phyloP scores from a whole-genome alignment of 2,113 vertebrate species.

The Trematomus loennbergii region DNA sequence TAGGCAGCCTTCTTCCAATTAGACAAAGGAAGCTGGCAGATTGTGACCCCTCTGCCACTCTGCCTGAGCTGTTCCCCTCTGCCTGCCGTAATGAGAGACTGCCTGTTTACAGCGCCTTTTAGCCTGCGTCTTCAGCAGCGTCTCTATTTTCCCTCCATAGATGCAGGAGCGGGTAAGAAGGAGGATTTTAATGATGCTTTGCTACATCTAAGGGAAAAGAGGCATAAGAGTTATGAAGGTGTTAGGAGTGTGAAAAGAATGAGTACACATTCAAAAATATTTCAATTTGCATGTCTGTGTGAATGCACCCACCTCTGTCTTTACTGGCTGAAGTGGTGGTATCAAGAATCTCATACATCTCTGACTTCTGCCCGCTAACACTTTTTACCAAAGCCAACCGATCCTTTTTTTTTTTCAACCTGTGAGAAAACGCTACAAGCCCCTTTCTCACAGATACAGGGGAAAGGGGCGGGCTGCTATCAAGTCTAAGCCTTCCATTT shows the following conservation, averaged over 20 bases:
- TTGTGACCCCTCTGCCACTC: slow-evolving; percentile 73
- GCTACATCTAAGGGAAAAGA: slow-evolving; percentile 27
- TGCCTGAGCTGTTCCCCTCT: slow-evolving; percentile 64
- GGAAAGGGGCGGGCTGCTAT: slow-evolving; percentile 15
- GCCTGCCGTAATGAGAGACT: slow-evolving; percentile 72
- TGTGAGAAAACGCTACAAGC: slow-evolving; percentile 61
- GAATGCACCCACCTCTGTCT: background rate
- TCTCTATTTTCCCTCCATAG: slow-evolving; percentile 45
- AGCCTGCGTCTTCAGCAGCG: slow-evolving; percentile 47
- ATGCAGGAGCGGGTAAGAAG: slow-evolving; percentile 25
- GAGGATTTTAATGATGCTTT: slow-evolving; percentile 66
- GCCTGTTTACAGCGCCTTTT: slow-evolving; percentile 72
- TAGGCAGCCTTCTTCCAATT: slow-evolving; percentile 79
- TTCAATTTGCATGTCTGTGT: background rate
- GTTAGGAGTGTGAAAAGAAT: slow-evolving; percentile 9
- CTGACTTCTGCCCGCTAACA: background rate
- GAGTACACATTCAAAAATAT: background rate
- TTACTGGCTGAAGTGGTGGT: slow-evolving; percentile 31
- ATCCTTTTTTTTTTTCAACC: slow-evolving; percentile 33
- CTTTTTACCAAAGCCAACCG: slow-evolving; percentile 29
- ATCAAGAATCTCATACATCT: slow-evolving; percentile 15
- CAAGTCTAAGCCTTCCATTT: slow-evolving; percentile 21
- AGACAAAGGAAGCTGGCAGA: slow-evolving; percentile 73
- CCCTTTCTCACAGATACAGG: slow-evolving; percentile 60
- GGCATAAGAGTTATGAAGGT: slow-evolving; percentile 31